Percentiles rank a stretch among this genome's conserved stretches.
These are phyloP conservation scores for Tragelaphus imberbis DNA, from an alignment of 2,113 vertebrate species.

Conservation along the genomic window DNA sequence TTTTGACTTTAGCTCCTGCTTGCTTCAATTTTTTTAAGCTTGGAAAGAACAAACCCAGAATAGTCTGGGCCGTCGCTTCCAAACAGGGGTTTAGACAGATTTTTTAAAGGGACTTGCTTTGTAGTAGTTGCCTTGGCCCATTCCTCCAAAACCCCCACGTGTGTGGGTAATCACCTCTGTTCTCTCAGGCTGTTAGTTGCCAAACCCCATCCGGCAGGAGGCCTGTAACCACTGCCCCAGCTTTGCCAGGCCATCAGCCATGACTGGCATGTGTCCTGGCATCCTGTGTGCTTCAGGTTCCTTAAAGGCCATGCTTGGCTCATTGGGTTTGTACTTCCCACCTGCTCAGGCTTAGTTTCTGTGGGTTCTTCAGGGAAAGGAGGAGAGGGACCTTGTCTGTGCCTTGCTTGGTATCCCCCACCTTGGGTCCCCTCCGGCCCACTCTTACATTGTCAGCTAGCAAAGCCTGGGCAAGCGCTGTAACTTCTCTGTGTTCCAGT, in stretches of 20 bases:
- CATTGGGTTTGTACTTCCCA: neutral
- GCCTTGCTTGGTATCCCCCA: neutral
- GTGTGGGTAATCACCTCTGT: neutral
- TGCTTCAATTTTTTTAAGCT: neutral
- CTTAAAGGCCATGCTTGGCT: neutral
- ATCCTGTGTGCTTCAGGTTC: neutral
- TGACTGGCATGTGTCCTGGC: neutral
- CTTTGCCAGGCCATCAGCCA: neutral
- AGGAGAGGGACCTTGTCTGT: neutral
- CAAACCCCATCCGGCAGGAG: neutral
- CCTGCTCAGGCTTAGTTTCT: neutral
- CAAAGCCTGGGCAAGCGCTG: neutral
- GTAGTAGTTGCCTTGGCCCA: rapidly evolving
- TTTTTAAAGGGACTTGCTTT: neutral
- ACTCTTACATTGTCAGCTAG: neutral
- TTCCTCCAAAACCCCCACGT: neutral
- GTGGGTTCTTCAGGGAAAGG: neutral
- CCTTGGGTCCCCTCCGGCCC: neutral
- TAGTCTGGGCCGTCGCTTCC: neutral
- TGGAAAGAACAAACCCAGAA: neutral
- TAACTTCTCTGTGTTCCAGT: neutral
- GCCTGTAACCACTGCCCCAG: neutral
- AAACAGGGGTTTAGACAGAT: neutral
- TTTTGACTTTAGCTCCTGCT: neutral
- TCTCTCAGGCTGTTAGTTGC: neutral